Conservation (phyloP, 2,113 vertebrate genomes). For the Pachypanchax playfairii region DNA sequence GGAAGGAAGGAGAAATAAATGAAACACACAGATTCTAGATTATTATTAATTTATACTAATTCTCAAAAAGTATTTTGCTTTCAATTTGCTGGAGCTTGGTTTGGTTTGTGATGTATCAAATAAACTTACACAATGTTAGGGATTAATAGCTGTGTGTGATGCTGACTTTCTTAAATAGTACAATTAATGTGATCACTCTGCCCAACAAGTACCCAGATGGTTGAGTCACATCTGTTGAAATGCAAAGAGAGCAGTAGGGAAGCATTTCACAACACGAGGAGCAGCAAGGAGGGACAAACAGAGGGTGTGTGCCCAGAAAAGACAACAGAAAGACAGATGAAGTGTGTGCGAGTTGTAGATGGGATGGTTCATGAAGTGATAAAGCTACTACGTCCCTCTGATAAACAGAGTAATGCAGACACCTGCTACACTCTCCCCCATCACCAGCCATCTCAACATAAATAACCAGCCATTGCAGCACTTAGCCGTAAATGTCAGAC, state of each 20-base stretch:
- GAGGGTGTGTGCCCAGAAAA: constrained; percentile 38
- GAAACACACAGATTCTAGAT: constrained; percentile 6
- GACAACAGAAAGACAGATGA: constrained; percentile 47
- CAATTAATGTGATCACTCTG: constrained; percentile 25
- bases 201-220: constrained; percentile 61
- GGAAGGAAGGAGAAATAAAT: background rate
- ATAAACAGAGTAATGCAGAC: constrained; percentile 71
- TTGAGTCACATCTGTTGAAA: constrained; percentile 54
- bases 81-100: constrained; percentile 4
- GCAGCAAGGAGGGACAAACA: constrained; percentile 37
- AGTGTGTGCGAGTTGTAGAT: background rate
- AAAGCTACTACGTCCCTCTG: constrained; percentile 60
- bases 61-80: constrained; percentile 4
- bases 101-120: background rate
- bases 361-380: constrained; percentile 57
- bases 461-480: constrained; percentile 69
- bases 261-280: constrained; percentile 52
- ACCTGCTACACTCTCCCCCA: constrained; percentile 67
- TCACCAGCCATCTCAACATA: constrained; percentile 60
- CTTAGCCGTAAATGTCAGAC: constrained; percentile 71
- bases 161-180: constrained; percentile 26
- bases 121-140: too few species aligned
- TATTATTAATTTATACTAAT: constrained; percentile 6
- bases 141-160: constrained; percentile 19
- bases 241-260: constrained; percentile 47